Evolutionary conservation across 2,113 vertebrate species (phyloP), one percentile per base, ranked within the genome.

Genomic region (Phylloscopus whistleri): DNA sequence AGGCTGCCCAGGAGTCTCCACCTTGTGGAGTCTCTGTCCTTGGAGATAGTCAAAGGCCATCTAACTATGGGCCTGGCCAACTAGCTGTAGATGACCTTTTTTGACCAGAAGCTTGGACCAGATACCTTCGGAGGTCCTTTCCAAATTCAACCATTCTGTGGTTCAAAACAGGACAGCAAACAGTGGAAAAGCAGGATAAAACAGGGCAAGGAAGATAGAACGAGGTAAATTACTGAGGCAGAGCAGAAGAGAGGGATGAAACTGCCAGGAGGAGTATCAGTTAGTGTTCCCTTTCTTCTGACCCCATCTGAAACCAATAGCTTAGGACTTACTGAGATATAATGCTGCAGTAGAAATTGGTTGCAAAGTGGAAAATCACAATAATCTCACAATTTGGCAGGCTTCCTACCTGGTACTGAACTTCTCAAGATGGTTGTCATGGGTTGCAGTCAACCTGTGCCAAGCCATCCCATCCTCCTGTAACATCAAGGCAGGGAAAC

Each of bases 401-500:
- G 52, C 5, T 79, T 44, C 13, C 44, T 35, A 26, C 16, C 44
- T 22, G 33, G 18, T 53, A 22, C 48, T 49, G 78, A 70, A 24
- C n/a, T 84, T 70, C 52, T 80, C 16, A 23, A 73, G 35, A 30
- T 8, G 14, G 30, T 31, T 73, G 8, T 80, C 53, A 55, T 7
- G 8, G 20, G 64, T 5, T 56, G 44, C 11, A 73, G 41, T 27
- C 43, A 41, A 7, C 24, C 46, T 55, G 46, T 60, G 59, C 64
- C 59, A 90, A 66, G 24, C 14, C n/a, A 84, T 46, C 11, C 49
- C 2, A 0, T 43, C 33, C 60, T 70, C 27, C 72, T 33, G 55
- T 3, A 14, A 43, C 7, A 56, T 8, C 0, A 0, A 87, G 27
- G 19, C 26, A 28, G 22, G 11, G 46, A 35, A 78, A 49, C 26